These are phyloP conservation scores for Pogonomyrmex californicus DNA, from an alignment of 1,140 invertebrate genomes.

Conservation along the genomic window DNA sequence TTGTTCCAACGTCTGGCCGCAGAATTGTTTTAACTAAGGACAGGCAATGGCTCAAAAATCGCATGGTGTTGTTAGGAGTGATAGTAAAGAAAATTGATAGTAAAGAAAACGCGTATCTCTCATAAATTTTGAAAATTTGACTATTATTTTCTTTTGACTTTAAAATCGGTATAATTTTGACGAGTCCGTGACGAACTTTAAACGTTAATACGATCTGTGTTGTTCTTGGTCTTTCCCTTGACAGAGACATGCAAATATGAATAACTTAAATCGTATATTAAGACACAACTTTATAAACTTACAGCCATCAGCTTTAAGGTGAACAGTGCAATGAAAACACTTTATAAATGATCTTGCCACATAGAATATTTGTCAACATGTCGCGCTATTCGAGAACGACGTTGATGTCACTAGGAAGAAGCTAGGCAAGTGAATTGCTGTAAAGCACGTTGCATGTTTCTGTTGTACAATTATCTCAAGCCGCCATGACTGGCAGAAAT, in stretches of 20 bases:
- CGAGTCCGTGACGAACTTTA: not conserved
- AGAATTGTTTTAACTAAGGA: conserved; percentile 48
- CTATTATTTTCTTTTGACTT: not conserved
- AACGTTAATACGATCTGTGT: not conserved
- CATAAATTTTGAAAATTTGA: not conserved
- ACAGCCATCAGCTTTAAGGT: conserved; percentile 9
- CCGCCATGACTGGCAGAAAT: conserved; percentile 65
- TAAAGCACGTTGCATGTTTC: conserved; percentile 60
- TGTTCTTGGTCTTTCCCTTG: not conserved
- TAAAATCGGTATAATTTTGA: not conserved
- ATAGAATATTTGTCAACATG: conserved; percentile 52
- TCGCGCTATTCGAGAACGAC: conserved; percentile 29
- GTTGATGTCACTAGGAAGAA: conserved; percentile 45
- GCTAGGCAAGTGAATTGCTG: conserved; percentile 51
- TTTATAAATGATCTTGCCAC: conserved; percentile 35
- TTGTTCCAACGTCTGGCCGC: conserved; percentile 54
- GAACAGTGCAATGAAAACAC: conserved; percentile 33
- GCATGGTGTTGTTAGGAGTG: not conserved
- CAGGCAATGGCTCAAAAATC: not conserved
- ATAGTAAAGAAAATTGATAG: conserved; percentile 35
- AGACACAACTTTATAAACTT: not conserved
- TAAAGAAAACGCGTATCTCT: not conserved
- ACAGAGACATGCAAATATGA: not conserved
- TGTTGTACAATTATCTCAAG: conserved; percentile 63
- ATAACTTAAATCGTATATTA: conserved; percentile 2